Conservation (phyloP, 2,888 invertebrate species). For the Antitype chi region DNA sequence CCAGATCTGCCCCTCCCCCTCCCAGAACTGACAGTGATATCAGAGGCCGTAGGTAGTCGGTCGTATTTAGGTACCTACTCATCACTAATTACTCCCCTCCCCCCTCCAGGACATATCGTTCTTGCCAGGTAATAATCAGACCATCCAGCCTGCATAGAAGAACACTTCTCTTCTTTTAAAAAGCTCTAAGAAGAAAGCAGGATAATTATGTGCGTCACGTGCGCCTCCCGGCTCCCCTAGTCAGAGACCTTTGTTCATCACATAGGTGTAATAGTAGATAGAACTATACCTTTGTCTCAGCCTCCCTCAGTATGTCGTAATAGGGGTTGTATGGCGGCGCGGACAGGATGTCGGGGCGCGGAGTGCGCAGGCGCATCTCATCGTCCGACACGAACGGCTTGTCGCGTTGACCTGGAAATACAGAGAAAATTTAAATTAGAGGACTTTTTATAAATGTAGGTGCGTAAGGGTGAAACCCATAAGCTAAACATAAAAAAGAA, state of each 20-base stretch:
- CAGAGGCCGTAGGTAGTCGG: too few relatives aligned
- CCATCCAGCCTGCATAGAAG: not conserved
- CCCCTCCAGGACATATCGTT: too few relatives aligned
- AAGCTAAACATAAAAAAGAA: too few relatives aligned
- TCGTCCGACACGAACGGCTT: slow-evolving; percentile 93
- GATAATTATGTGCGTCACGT: not conserved
- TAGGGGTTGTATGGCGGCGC: slow-evolving; percentile 88
- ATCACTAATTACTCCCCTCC: too few relatives aligned
- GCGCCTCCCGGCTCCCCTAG: too few relatives aligned
- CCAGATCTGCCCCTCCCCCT: too few relatives aligned
- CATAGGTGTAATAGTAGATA: not conserved
- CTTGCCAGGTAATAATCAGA: too few relatives aligned
- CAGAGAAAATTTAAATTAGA: not conserved
- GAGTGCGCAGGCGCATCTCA: slow-evolving; percentile 92
- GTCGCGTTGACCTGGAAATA: slow-evolving; percentile 91
- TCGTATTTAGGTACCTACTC: too few relatives aligned
- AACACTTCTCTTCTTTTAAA: not conserved
- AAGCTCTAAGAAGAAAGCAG: not conserved
- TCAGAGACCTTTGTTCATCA: not conserved
- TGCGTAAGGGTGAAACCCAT: too few relatives aligned
- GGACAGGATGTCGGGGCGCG: slow-evolving; percentile 92
- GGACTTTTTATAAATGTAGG: not conserved
- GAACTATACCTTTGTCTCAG: slow-evolving; percentile 80
- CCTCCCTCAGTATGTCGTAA: slow-evolving; percentile 82
- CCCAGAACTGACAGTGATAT: too few relatives aligned